Evolutionary conservation across 2,888 invertebrate genomes (phyloP), one percentile per base, ranked within the genome.

Genomic region (Mimumesa dahlbomi): DNA sequence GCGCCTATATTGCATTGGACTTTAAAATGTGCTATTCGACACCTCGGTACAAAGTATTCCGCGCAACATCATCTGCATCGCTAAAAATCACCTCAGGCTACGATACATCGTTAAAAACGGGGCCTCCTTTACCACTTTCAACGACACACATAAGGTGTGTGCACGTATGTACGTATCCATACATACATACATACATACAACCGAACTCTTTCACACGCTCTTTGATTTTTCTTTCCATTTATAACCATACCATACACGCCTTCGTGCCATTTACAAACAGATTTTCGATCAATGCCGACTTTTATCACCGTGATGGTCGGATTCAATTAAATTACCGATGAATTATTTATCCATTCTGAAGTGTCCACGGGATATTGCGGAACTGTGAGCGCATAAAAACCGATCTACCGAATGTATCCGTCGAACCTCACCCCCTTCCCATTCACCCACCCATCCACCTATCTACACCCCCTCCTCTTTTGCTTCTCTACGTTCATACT

Each of bases 301-400:
- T 61, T 61, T n/a, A 52, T 52, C 61, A 16, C 16, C 9, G 5
- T 16, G 40, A 40, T 16, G 11, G 6, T 4, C 6, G n/a, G 18
- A 40, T 16, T 40, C 45, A 36, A 79, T 82, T 75, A 75, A 78
- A 84, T 83, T 81, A 82, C 76, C 70, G 75, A 70, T 77, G 75
- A 81, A 84, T 84, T 84, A 79, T 84, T 84, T 84, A 83, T 80
- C 59, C 64, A 61, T 53, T 46, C 43, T 40, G 56, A 53, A 73
- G 50, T 52, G 56, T 31, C 21, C 50, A n/a, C 57, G 52, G 73
- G 77, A 80, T 82, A 82, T 83, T 82, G 78, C 80, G 62, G 71
- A 73, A 71, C 67, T 61, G 73, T 69, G 57, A 52, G 69, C 72
- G 50, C 56, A 52, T 48, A 70, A 61, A n/a, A 67, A 71, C 68